Conservation (phyloP, 2,797 vertebrate genomes). For the Chrosomus eos region DNA sequence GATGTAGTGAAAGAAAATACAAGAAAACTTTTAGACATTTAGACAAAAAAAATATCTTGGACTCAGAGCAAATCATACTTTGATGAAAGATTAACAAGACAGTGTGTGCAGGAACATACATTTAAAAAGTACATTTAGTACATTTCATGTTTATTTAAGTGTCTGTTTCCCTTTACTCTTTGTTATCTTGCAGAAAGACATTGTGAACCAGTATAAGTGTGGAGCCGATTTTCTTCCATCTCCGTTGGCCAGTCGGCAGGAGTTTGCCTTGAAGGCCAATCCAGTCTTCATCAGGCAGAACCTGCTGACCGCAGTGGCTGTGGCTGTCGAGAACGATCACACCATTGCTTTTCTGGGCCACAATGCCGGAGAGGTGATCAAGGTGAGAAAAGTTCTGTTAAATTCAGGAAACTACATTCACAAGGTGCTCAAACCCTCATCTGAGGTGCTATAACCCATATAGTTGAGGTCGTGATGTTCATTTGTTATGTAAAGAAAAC, state of each 20-base stretch:
- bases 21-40: not conserved
- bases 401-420: not conserved
- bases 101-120: not conserved
- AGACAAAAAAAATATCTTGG: not conserved
- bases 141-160: not conserved
- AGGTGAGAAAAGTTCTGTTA: conserved; percentile 75
- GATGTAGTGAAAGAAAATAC: not conserved
- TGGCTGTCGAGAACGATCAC: conserved; percentile 87
- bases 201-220: conserved; percentile 68
- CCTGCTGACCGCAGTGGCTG: conserved; percentile 83
- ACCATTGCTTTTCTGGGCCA: conserved; percentile 91
- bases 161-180: not conserved
- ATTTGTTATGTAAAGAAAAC: not conserved
- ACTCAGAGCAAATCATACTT: not conserved
- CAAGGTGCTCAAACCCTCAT: not conserved
- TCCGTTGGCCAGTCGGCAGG: conserved; percentile 87
- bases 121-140: not conserved
- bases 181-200: conserved; percentile 68
- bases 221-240: conserved; percentile 84
- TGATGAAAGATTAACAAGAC: not conserved
- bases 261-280: conserved; percentile 68
- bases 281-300: conserved; percentile 48
- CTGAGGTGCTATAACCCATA: not conserved
- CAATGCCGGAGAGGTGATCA: conserved; percentile 85
- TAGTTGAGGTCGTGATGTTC: not conserved